These are phyloP conservation scores for Lepidonotus clava DNA, from an alignment of 2,888 invertebrate genomes.

Conservation along the genomic window DNA sequence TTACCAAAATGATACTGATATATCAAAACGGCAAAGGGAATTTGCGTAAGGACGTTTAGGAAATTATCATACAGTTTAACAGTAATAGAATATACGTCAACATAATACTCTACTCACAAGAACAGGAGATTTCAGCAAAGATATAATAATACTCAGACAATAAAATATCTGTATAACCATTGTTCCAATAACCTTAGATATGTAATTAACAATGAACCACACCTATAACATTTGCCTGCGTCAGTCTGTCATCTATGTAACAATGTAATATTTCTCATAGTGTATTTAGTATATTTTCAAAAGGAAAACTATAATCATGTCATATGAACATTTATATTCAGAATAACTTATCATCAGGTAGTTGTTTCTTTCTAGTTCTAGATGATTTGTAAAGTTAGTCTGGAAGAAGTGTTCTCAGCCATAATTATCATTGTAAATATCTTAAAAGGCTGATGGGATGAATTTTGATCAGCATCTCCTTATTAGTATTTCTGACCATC, in stretches of 20 bases:
- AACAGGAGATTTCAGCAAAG: background rate
- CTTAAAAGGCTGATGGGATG: too few relatives aligned
- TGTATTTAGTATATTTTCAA: too few relatives aligned
- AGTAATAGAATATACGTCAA: background rate
- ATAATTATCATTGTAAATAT: too few relatives aligned
- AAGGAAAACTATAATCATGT: background rate
- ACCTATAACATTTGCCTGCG: background rate
- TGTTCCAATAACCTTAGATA: slow-evolving; percentile 35
- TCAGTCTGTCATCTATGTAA: background rate
- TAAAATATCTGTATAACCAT: background rate
- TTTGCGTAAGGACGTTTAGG: background rate
- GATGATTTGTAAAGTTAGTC: background rate
- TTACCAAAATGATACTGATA: background rate
- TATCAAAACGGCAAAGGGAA: background rate
- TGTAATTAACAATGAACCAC: slow-evolving; percentile 40
- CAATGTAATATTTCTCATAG: too few relatives aligned
- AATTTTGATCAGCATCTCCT: too few relatives aligned
- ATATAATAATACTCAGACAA: slow-evolving; percentile 4
- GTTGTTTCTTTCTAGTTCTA: background rate
- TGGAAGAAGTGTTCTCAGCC: too few relatives aligned
- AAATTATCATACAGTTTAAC: background rate
- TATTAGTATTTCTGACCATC: too few relatives aligned
- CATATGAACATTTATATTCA: background rate
- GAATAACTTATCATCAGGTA: slow-evolving; percentile 3
- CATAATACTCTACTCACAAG: background rate